Conservation (phyloP, 1,140 invertebrate genomes). For the Drosophila malerkotliana region DNA sequence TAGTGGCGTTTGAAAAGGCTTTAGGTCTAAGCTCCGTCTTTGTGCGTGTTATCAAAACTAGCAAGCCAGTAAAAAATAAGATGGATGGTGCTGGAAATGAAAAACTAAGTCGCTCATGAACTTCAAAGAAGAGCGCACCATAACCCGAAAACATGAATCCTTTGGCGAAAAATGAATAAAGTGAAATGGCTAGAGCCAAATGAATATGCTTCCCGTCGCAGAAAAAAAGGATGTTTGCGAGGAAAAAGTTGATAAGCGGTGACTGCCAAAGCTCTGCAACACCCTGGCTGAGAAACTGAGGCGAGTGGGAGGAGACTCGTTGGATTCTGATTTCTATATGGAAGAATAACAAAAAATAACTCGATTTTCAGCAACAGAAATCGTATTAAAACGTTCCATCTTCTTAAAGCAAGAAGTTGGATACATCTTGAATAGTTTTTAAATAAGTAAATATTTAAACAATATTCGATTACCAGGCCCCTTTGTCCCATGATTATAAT, state of each 20-base stretch:
- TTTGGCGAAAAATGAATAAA: constrained; percentile 66
- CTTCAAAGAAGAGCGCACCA: constrained; percentile 64
- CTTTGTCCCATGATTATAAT: constrained; percentile 16
- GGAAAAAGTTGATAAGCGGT: constrained; percentile 72
- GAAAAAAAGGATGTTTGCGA: constrained; percentile 39
- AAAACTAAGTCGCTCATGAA: constrained; percentile 15
- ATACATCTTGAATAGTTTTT: background rate
- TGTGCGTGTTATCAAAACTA: constrained; percentile 48
- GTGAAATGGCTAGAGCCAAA: constrained; percentile 56
- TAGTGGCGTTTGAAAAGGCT: constrained; percentile 68
- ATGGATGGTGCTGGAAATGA: constrained; percentile 1
- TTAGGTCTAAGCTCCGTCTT: constrained; percentile 33
- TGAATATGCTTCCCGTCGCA: constrained; percentile 53
- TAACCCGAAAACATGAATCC: constrained; percentile 79
- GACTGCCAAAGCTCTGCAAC: constrained; percentile 2
- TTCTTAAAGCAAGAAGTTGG: background rate
- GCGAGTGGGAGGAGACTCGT: background rate
- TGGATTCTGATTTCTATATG: background rate
- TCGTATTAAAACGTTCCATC: too few species aligned
- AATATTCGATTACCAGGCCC: constrained; percentile 17
- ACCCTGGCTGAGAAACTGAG: too few species aligned
- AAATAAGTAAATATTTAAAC: constrained; percentile 3
- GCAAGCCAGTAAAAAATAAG: constrained; percentile 34
- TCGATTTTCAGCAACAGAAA: too few species aligned
- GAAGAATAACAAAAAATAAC: background rate